Evolutionary conservation across 2,888 invertebrate genomes (phyloP), one percentile per base, ranked within the genome.

Genomic region (Fragum whitleyi): DNA sequence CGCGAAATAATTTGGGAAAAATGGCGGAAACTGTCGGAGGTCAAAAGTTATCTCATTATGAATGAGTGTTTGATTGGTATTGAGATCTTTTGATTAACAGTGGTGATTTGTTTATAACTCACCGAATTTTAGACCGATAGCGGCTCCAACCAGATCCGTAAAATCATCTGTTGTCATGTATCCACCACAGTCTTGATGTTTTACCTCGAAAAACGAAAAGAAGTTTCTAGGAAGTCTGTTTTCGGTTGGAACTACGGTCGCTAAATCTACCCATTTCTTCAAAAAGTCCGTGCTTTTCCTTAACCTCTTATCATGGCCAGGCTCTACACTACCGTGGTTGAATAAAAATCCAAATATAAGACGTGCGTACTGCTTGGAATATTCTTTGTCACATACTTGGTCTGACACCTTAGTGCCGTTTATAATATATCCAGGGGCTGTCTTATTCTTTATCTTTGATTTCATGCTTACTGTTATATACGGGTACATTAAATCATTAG

Each of bases 111-210:
- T n/a, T n/a, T n/a, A n/a, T n/a, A n/a, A n/a, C n/a, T n/a, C n/a
- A 57, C 57, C 57, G 23, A 19, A 57, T 26, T 57, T 57, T n/a
- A 57, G 57, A 11, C 57, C 57, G 23, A 57, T 26, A 9, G 57
- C 57, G 23, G 57, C 57, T 26, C 57, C 57, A 14, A 57, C 23
- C 23, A 57, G 6, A 23, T 57, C 57, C 21, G 21, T 11, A 26
- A 23, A 57, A 57, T 57, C 57, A 11, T 57, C 57, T 14, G 5
- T 26, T 26, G 57, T 57, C 57, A 57, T 57, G 57, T 57, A 57
- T 26, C 57, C 57, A 14, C 26, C 23, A 57, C 57, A 57, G 23
- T 26, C n/a, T n/a, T 57, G 3, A 23, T 57, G 21, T 21, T 26
- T 57, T 2, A 26, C 26, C 23, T 57, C 57, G 23, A 57, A 57